phyloP scores from a whole-genome alignment of 2,888 invertebrate genomes.

The Spilosoma lubricipeda region DNA sequence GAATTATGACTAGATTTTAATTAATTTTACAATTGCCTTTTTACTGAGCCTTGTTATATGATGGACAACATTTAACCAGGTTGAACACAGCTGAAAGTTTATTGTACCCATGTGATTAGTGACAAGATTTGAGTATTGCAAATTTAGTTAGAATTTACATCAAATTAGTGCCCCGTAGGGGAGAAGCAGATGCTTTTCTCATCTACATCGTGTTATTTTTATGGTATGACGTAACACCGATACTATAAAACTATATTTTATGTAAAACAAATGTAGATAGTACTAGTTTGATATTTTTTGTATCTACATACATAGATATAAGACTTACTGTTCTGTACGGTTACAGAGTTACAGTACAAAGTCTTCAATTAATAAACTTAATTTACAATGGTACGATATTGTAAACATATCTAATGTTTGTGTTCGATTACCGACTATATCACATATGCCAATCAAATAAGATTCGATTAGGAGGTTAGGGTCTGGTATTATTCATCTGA shows the following conservation, averaged over 20 bases:
- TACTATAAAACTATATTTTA: too few relatives aligned
- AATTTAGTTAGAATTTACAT: neutral
- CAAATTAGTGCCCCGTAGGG: neutral
- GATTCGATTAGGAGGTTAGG: slow-evolving; percentile 47
- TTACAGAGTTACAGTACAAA: neutral
- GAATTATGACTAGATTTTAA: neutral
- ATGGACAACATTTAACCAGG: neutral
- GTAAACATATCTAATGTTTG: slow-evolving; percentile 17
- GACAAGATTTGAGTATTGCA: too few relatives aligned
- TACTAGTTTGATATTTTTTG: neutral
- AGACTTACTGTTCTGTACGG: neutral
- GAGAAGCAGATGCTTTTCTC: too few relatives aligned
- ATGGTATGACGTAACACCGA: neutral
- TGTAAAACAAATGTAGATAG: neutral
- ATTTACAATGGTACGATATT: neutral
- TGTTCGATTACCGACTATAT: slow-evolving; percentile 43
- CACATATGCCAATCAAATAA: slow-evolving; percentile 46
- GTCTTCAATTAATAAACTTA: neutral
- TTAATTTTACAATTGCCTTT: neutral
- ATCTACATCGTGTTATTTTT: neutral
- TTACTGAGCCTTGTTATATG: neutral
- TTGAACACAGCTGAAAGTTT: neutral
- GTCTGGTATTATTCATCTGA: slow-evolving; percentile 43
- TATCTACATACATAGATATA: neutral
- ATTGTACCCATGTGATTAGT: neutral